Conservation (phyloP, 2,113 vertebrate species). For the Mastomys natalensis region DNA sequence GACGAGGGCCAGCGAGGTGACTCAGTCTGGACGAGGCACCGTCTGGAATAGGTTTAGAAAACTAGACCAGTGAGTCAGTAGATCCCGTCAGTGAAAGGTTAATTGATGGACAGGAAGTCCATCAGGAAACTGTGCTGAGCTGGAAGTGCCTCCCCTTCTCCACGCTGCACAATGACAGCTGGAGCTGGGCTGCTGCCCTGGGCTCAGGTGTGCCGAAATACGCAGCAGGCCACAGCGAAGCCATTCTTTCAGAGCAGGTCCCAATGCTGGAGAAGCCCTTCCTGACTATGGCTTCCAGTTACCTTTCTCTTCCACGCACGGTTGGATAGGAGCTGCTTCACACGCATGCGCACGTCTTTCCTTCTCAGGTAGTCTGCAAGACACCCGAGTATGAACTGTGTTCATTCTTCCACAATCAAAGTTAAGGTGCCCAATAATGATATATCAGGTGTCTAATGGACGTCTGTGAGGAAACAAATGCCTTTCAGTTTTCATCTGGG, state of each 20-base stretch:
- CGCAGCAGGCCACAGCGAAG: neutral
- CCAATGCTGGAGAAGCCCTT: neutral
- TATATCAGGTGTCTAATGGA: neutral
- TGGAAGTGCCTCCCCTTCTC: neutral
- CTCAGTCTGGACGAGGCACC: neutral
- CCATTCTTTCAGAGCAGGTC: neutral
- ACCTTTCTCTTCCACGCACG: neutral
- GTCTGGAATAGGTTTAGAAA: neutral
- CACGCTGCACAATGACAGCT: neutral
- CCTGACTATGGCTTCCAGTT: neutral
- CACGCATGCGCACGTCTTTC: neutral
- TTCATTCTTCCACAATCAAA: neutral
- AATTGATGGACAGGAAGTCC: neutral
- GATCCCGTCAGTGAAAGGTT: neutral
- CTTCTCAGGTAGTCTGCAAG: neutral
- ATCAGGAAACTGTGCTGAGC: neutral
- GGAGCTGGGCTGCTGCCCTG: neutral
- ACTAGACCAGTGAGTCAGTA: neutral
- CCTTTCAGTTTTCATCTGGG: neutral
- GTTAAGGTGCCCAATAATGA: neutral
- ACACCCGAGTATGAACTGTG: neutral
- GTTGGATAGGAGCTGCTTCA: neutral
- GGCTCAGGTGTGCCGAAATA: neutral
- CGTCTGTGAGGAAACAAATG: constrained; percentile 5
- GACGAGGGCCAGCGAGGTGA: neutral